Evolutionary conservation across 2,888 invertebrate genomes (phyloP).

Genomic region (Fragum fragum): DNA sequence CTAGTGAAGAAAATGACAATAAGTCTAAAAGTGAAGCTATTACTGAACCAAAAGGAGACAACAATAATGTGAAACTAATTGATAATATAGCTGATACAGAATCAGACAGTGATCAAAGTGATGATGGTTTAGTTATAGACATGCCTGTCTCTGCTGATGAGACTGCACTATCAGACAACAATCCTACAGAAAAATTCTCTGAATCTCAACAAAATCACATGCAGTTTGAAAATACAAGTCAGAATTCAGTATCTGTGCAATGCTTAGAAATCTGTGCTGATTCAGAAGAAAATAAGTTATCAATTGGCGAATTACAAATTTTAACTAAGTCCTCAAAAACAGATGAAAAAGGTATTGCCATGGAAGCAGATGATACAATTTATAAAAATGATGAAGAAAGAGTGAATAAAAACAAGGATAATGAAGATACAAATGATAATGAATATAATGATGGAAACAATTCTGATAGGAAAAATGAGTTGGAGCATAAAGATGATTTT

Average conservation of each 20-base stretch:
- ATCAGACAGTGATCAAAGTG: slow-evolving; percentile 38
- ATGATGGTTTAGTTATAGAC: slow-evolving; percentile 57
- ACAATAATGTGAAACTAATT: not conserved
- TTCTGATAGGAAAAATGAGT: too few relatives aligned
- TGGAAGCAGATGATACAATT: not conserved
- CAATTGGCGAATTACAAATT: too few relatives aligned
- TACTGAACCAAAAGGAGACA: not conserved
- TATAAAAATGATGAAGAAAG: not conserved
- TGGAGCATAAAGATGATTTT: too few relatives aligned
- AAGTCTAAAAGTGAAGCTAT: not conserved
- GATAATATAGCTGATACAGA: slow-evolving; percentile 1
- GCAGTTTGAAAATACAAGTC: not conserved
- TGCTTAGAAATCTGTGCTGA: not conserved
- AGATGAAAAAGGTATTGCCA: not conserved
- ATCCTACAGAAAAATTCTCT: not conserved
- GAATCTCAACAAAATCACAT: not conserved
- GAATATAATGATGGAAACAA: not conserved
- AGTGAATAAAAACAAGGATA: not conserved
- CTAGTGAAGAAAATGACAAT: not conserved
- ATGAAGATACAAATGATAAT: not conserved
- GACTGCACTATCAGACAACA: not conserved
- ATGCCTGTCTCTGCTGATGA: slow-evolving; percentile 23
- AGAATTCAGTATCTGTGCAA: not conserved
- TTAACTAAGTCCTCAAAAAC: too few relatives aligned
- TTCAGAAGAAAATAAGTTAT: not conserved